Evolutionary conservation across 2,888 invertebrate genomes (phyloP).

Genomic region (Torymus auratus): DNA sequence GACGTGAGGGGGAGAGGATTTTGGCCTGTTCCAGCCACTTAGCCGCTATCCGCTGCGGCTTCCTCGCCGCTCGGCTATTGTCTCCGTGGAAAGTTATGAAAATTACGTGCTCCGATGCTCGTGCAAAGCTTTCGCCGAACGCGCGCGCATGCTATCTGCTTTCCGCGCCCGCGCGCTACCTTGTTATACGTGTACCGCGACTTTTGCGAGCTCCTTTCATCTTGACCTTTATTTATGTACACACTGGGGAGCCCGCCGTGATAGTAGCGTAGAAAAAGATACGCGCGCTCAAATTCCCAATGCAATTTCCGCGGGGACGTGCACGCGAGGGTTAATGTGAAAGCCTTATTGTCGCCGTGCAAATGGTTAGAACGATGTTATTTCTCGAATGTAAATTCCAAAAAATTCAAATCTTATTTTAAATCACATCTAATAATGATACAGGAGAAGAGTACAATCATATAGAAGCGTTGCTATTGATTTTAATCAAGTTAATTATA

Average conservation of each 20-base stretch:
- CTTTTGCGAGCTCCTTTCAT: conserved; percentile 13
- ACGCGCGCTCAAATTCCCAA: conserved; percentile 14
- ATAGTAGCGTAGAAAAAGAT: conserved; percentile 4
- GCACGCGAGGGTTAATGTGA: conserved; percentile 14
- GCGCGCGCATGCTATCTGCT: conserved; percentile 1
- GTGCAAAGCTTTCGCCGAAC: conserved; percentile 56
- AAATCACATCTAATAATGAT: no score
- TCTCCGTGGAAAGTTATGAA: conserved; percentile 70
- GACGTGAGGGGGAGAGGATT: conserved; percentile 16
- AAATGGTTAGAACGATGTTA: no score
- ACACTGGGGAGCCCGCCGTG: background rate
- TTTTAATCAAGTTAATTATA: no score
- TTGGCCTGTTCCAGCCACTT: conserved; percentile 62
- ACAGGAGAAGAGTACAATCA: no score
- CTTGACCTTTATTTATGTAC: conserved; percentile 50
- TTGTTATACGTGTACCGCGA: background rate
- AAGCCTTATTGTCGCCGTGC: background rate
- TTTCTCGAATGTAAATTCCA: no score
- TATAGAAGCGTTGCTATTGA: no score
- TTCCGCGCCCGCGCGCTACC: background rate
- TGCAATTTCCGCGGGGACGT: background rate
- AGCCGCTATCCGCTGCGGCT: conserved; percentile 59
- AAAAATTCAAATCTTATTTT: no score
- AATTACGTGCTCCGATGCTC: conserved; percentile 69
- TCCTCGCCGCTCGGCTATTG: conserved; percentile 63